Base-by-base conservation (phyloP, 2,888 invertebrate genomes). In the Drosophila formosana region DNA sequence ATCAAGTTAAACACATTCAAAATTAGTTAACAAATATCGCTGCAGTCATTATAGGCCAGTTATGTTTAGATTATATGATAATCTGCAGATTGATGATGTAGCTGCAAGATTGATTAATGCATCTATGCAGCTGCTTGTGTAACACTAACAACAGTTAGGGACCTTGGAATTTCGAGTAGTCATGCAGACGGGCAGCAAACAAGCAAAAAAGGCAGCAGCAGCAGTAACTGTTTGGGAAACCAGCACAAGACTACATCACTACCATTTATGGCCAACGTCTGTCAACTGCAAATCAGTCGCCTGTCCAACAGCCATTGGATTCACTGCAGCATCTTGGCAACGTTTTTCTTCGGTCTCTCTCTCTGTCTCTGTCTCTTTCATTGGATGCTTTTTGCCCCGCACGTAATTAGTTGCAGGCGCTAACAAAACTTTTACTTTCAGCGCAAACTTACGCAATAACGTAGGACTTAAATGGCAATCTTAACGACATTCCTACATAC, bases 241-340 rank as follows among this genome's bases (percentile, higher is more conserved):
- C 23, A 61, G 51, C 32, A 28, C 13, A 30, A 52, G 53, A 52
- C 9, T 37, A 28, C 45, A 56, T 55, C 13, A 43, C 26, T 47
- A 13, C 72, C 79, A 62, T 75, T 72, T 79, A 79, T 75, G 75
- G 72, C 43, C 50, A 64, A 66, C 55, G 47, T 13, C 61, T 77
- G 73, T 73, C 77, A 70, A 56, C 66, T 34, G 66, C 56, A 66
- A 65, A 63, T 75, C 70, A 72, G 63, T 63, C n/a, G 50, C 50
- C 45, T 46, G 56, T 61, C 43, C 52, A 53, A n/a, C 61, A 49
- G 52, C 6, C 6, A 6, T 61, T 67, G 43, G 43, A 50, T 23
- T 7, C 13, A 37, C 41, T 37, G 66, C 52, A 49, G 51, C 67
- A 45, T 57, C 64, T 58, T 56, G 64, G 49, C 46, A 63, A 57